Evolutionary conservation across 2,113 vertebrate genomes (phyloP).

Genomic region (Erythrocercus mccallii): DNA sequence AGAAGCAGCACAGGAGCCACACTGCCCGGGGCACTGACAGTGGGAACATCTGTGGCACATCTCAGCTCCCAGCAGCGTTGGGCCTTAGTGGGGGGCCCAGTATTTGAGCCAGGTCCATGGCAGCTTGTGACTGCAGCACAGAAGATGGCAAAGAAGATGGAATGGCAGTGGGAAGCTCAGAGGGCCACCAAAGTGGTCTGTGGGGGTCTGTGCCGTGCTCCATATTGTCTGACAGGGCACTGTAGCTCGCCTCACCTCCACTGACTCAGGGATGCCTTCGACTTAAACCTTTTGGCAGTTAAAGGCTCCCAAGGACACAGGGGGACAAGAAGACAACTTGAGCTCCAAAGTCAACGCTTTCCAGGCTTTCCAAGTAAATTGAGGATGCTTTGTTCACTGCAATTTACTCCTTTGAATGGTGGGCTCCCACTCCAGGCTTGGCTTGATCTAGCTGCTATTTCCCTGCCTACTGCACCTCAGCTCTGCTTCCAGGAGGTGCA

Average conservation of each 20-base stretch:
- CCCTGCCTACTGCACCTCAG: not conserved
- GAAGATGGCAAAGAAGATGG: not conserved
- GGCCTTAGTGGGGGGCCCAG: accelerated
- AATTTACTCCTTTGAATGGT: not conserved
- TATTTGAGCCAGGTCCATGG: not conserved
- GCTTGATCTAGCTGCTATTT: not conserved
- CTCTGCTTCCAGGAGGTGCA: not conserved
- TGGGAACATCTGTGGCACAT: accelerated
- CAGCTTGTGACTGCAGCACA: not conserved
- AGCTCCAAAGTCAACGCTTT: not conserved
- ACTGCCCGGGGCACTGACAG: not conserved
- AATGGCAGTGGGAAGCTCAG: not conserved
- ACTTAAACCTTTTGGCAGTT: not conserved
- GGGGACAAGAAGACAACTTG: not conserved
- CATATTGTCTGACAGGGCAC: not conserved
- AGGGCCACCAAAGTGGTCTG: not conserved
- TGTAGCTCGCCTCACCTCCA: accelerated
- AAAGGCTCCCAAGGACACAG: not conserved
- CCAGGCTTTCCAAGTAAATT: not conserved
- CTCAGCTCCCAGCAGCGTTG: not conserved
- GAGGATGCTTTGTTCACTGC: not conserved
- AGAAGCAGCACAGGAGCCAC: not conserved
- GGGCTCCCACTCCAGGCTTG: not conserved
- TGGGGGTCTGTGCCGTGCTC: not conserved
- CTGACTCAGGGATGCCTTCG: not conserved